A percentile compares a stretch with the other conserved stretches of the same genome.
These are phyloP conservation scores for Cryptus armator DNA, from an alignment of 2,888 invertebrate genomes.

Conservation along the genomic window DNA sequence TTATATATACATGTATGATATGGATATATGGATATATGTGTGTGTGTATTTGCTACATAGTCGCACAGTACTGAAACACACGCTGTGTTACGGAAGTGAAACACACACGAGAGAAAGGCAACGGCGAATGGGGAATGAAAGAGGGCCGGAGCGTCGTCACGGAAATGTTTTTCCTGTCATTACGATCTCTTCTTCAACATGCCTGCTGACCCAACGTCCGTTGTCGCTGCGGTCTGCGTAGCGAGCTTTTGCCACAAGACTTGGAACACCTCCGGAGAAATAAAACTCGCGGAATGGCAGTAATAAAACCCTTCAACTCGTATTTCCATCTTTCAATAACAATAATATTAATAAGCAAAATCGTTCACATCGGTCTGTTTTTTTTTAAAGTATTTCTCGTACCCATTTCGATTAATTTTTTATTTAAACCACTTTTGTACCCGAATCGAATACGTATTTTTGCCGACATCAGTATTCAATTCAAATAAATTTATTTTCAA, in stretches of 20 bases:
- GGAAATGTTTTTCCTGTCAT: slow-evolving; percentile 64
- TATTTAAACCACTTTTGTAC: not conserved
- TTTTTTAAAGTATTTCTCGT: not conserved
- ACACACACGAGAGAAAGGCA: slow-evolving; percentile 8
- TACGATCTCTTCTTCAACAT: slow-evolving; percentile 42
- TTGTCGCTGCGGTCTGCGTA: slow-evolving; percentile 3
- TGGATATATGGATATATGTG: not conserved
- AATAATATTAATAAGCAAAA: no score
- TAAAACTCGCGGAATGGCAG: not conserved
- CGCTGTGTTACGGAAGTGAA: slow-evolving; percentile 34
- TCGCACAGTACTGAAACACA: not conserved
- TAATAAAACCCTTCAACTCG: no score
- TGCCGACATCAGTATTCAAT: not conserved
- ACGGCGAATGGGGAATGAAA: slow-evolving; percentile 45
- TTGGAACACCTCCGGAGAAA: not conserved
- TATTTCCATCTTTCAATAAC: no score
- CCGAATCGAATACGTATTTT: not conserved
- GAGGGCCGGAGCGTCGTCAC: slow-evolving; percentile 50
- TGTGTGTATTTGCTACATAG: not conserved
- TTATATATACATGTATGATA: not conserved
- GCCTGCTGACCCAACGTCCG: slow-evolving; percentile 19
- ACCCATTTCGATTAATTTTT: not conserved
- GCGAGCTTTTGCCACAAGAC: not conserved
- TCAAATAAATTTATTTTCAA: not conserved
- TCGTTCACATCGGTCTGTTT: not conserved